Conservation (phyloP, 2,113 vertebrate genomes). For the Stomatorhinus ivindoensis region DNA sequence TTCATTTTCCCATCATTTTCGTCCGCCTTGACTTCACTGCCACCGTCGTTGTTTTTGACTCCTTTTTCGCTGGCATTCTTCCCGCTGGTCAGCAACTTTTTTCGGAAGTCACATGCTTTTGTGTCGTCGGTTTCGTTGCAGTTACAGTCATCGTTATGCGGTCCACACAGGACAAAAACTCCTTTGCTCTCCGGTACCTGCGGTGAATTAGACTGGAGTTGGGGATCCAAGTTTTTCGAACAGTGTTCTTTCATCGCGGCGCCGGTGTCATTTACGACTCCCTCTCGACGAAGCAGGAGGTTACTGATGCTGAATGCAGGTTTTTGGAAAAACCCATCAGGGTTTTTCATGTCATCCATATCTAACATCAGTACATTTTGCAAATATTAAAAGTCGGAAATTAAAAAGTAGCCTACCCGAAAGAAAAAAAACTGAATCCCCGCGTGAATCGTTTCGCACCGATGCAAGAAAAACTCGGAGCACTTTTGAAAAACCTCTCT, state of each 20-base stretch:
- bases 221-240: background rate
- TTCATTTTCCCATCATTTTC: conserved; percentile 33
- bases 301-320: conserved; percentile 67
- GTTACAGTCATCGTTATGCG: conserved; percentile 4
- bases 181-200: conserved; percentile 19
- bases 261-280: conserved; percentile 29
- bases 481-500: background rate
- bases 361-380: background rate
- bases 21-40: conserved; percentile 20
- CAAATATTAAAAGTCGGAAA: background rate
- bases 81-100: background rate
- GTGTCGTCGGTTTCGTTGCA: conserved; percentile 15
- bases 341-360: conserved; percentile 49
- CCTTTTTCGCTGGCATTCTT: conserved; percentile 19
- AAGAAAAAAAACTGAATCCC: background rate
- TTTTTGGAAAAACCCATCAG: conserved; percentile 46
- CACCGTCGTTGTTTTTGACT: conserved; percentile 15
- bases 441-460: background rate
- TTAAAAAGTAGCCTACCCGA: background rate
- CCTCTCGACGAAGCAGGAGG: conserved; percentile 54
- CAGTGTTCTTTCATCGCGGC: background rate
- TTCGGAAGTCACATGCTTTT: background rate
- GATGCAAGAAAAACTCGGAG: conserved; percentile 32
- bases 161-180: conserved; percentile 16
- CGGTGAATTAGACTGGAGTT: conserved; percentile 24